Conservation (phyloP, 2,888 invertebrate species). For the Notodonta dromedarius region DNA sequence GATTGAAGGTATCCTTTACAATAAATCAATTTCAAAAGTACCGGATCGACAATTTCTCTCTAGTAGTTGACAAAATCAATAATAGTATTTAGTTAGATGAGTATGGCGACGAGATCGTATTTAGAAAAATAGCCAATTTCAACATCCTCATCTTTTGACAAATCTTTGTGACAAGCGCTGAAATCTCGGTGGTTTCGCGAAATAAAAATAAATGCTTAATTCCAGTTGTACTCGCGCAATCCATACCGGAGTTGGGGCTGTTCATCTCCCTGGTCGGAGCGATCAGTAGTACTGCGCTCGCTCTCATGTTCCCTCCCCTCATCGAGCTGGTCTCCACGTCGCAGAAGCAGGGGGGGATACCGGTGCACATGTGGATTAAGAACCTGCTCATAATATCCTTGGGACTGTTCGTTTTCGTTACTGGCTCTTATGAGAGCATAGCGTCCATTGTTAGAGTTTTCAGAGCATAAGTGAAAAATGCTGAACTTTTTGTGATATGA, state of each 20-base stretch:
- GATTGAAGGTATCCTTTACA: no score
- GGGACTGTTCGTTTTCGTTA: slow-evolving; percentile 88
- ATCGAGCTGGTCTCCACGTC: slow-evolving; percentile 91
- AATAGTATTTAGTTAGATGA: no score
- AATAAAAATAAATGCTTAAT: not conserved
- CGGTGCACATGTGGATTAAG: slow-evolving; percentile 78
- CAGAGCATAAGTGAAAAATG: slow-evolving; percentile 21
- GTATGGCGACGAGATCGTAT: no score
- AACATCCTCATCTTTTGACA: no score
- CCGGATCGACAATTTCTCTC: no score
- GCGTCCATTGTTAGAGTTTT: slow-evolving; percentile 84
- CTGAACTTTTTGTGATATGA: not conserved
- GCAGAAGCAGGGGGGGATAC: slow-evolving; percentile 81
- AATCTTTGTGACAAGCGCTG: no score
- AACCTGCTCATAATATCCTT: slow-evolving; percentile 86
- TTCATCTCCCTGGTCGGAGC: slow-evolving; percentile 97
- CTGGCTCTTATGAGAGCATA: slow-evolving; percentile 91
- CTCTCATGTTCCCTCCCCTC: slow-evolving; percentile 94
- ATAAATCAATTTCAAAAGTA: no score
- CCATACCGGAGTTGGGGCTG: slow-evolving; percentile 92
- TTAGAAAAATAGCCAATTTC: no score
- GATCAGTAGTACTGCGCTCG: slow-evolving; percentile 93
- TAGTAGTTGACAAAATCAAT: no score
- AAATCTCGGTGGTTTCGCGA: no score
- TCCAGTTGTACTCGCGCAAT: slow-evolving; percentile 92